Evolutionary conservation across 2,888 invertebrate species (phyloP), one percentile per base, ranked within the genome.

Genomic region (Pseudoips prasinana): DNA sequence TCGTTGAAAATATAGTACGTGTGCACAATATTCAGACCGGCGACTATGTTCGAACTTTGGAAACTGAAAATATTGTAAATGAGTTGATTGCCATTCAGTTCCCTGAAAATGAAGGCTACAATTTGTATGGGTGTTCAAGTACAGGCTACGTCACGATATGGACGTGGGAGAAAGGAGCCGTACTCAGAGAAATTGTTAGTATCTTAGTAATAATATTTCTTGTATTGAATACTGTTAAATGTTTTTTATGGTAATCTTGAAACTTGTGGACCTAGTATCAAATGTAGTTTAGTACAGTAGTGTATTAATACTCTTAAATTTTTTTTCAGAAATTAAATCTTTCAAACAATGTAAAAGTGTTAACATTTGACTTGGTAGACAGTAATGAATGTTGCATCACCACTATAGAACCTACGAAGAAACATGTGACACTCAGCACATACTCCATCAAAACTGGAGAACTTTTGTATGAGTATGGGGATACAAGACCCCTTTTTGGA

Each of bases 101-200:
- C 46, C 81, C 79, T 0, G 66, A 70, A 7, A 73, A 81, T 58
- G 87, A 89, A 33, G 68, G 74, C 29, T 79, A 86, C 37, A 83
- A 88, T 41, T 60, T 89, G 5, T 84, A 76, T 47, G 85, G 85
- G 6, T 89, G 89, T 58, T 80, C 88, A 6, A 68, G 74, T 17
- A 53, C 53, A 19, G 89, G 89, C 1, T 54, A 59, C 31, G 57
- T 89, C 33, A 83, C 75, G 7, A 72, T 74, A 30, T 89, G 89
- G 89, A 89, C 85, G 1, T 89, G 86, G 86, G 85, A 84, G 19
- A 83, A 82, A 46, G 88, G 85, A 35, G 82, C 76, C 46, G 85
- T 89, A 1, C 77, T 86, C 3, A 73, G 86, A 58, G 85, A 88
- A 70, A 69, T 61, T 44, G 88, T 88, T 43, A 66, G 73, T 70